These are phyloP conservation scores for Silurus aristotelis DNA, from an alignment of 2,797 vertebrate species.

Conservation along the genomic window DNA sequence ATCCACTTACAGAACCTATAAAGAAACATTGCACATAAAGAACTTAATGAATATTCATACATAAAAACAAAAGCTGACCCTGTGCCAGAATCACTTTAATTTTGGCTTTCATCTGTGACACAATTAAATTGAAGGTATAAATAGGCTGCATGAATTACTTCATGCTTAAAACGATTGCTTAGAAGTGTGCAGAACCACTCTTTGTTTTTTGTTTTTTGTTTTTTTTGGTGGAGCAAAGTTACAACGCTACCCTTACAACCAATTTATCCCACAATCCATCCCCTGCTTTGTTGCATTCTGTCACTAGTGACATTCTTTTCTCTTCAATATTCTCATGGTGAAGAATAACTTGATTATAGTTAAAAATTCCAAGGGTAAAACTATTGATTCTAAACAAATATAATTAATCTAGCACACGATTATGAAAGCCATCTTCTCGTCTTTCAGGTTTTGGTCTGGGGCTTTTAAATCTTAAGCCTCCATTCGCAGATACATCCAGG, in stretches of 20 bases:
- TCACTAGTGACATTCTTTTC: constrained; percentile 45
- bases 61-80: constrained; percentile 64
- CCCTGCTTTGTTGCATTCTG: constrained; percentile 68
- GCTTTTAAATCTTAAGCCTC: constrained; percentile 66
- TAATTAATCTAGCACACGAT: constrained; percentile 71
- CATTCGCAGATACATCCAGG: constrained; percentile 59
- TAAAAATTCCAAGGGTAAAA: constrained; percentile 66
- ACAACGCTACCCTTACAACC: neutral
- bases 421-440: constrained; percentile 64
- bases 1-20: constrained; percentile 28
- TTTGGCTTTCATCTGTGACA: constrained; percentile 73
- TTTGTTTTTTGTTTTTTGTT: neutral
- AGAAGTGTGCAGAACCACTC: constrained; percentile 61
- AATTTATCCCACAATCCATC: constrained; percentile 54
- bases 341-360: constrained; percentile 73
- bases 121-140: constrained; percentile 75
- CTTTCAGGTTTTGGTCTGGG: constrained; percentile 60
- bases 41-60: constrained; percentile 74
- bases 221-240: constrained; percentile 37
- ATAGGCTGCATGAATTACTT: constrained; percentile 73
- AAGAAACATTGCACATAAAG: constrained; percentile 46
- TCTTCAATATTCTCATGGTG: constrained; percentile 69
- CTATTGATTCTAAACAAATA: constrained; percentile 78
- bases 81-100: constrained; percentile 70
- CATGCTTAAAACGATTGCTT: constrained; percentile 68